Evolutionary conservation across 2,888 invertebrate species (phyloP), one percentile per base, ranked within the genome.

Genomic region (Trissolcus japonicus): DNA sequence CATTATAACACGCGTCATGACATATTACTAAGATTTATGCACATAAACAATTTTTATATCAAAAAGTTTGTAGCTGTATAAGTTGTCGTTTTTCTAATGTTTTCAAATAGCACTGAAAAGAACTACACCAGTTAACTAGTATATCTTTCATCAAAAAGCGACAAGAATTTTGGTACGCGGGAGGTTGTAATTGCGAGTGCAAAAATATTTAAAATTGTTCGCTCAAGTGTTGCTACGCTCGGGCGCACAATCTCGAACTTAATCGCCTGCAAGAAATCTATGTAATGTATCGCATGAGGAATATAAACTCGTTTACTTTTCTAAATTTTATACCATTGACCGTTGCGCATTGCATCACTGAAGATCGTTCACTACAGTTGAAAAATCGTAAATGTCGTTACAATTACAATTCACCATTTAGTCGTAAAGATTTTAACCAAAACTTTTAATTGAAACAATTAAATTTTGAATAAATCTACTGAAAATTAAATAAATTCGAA

Each of bases 1-100:
- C 76, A 66, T 71, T 61, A 71, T 76, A 62, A 59, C 43, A 55
- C 53, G 19, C 29, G 48, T 35, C 55, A 65, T 66, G 35, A 9
- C 2, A 35, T 35, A 35, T 35, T 9, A 1, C 35, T 9, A 35
- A 35, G 35, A 35, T 35, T 1, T 35, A 9, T 76, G 55, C 66
- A 57, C 71, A 62, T 53, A 69, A 71, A 55, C 71, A 66, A 71
- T 71, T 76, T 76, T 35, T 35, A 25, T 3, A 25, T 71, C 69
- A 71, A 76, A 76, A 60, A 68, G 56, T 65, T 61, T 29, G 43
- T 25, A 4, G 9, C 35, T 11, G 1, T 29, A 29, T 29, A 29
- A 29, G 1, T 29, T 29, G 29, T 29, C 35, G 4, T 25, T 25
- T 25, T 25, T 25, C 25, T 25, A 25, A 25, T 25, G 4, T 25